Evolutionary conservation across 2,888 invertebrate genomes (phyloP).

Genomic region (Bimastos eiseni): DNA sequence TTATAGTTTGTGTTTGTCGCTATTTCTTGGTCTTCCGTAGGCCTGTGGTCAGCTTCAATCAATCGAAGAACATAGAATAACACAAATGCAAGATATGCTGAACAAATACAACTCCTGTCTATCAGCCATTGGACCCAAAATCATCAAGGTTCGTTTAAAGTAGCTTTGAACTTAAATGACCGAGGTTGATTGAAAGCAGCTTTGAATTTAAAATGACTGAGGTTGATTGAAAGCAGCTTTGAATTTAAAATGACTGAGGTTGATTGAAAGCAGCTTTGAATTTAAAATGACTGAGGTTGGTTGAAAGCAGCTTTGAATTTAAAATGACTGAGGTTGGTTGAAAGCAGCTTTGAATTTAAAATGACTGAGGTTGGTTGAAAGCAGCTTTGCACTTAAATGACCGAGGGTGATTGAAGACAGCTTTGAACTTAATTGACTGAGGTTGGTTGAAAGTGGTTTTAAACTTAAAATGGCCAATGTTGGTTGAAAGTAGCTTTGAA

Average conservation of each 20-base stretch:
- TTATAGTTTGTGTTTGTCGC: too few species aligned
- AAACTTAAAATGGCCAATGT: background rate
- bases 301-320: too few species aligned
- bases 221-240: background rate
- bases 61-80: conserved; percentile 84
- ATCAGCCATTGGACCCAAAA: conserved; percentile 77
- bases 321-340: too few species aligned
- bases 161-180: background rate
- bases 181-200: too few species aligned
- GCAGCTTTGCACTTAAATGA: too few species aligned
- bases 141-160: conserved; percentile 56
- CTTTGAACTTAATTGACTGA: too few species aligned
- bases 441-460: background rate
- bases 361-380: too few species aligned
- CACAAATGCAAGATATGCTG: conserved; percentile 74
- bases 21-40: conserved; percentile 44
- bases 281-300: background rate
- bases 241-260: too few species aligned
- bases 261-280: background rate
- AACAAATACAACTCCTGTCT: conserved; percentile 68
- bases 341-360: too few species aligned
- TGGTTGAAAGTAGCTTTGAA: background rate
- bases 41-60: conserved; percentile 84
- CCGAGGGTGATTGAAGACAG: too few species aligned
- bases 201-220: too few species aligned